These are phyloP conservation scores for Poeciliopsis gracilis DNA, from an alignment of 2,797 vertebrate species.

Conservation along the genomic window DNA sequence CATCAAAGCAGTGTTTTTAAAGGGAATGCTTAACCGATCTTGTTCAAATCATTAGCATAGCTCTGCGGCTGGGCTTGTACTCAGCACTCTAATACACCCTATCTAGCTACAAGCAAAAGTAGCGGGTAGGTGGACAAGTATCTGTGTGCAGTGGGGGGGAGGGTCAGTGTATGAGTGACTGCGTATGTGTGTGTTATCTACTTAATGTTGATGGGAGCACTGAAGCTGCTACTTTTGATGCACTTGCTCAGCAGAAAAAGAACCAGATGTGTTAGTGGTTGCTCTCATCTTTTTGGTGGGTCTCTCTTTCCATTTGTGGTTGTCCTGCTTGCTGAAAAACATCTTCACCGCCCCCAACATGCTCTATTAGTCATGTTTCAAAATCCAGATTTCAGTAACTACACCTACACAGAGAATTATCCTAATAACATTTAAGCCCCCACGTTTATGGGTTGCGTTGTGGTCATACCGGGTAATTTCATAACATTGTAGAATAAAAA, in stretches of 20 bases:
- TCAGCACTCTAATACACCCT: slow-evolving; percentile 33
- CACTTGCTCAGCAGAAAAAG: slow-evolving; percentile 58
- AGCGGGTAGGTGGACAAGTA: slow-evolving; percentile 52
- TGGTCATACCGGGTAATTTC: background rate
- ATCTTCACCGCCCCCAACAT: slow-evolving; percentile 1
- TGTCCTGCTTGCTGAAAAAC: slow-evolving; percentile 10
- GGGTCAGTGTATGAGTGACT: slow-evolving; percentile 1
- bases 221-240: slow-evolving; percentile 47
- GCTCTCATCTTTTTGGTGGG: slow-evolving; percentile 4
- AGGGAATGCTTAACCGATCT: slow-evolving; percentile 66
- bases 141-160: slow-evolving; percentile 20
- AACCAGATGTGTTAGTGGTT: slow-evolving; percentile 43
- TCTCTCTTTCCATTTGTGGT: slow-evolving; percentile 14
- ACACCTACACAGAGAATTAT: slow-evolving; percentile 19
- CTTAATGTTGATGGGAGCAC: slow-evolving; percentile 34
- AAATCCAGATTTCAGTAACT: slow-evolving; percentile 22
- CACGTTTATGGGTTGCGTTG: background rate
- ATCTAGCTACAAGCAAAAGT: slow-evolving; percentile 48
- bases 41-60: slow-evolving; percentile 52
- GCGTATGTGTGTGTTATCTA: slow-evolving; percentile 18
- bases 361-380: slow-evolving; percentile 9
- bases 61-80: slow-evolving; percentile 45
- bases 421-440: slow-evolving; percentile 11
- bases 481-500: slow-evolving; percentile 3
- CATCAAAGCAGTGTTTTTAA: slow-evolving; percentile 71